A percentile compares a stretch with the other conserved stretches of the same genome.
These are phyloP conservation scores for Anadara kagoshimensis DNA, from an alignment of 1,140 invertebrate species.

Conservation along the genomic window DNA sequence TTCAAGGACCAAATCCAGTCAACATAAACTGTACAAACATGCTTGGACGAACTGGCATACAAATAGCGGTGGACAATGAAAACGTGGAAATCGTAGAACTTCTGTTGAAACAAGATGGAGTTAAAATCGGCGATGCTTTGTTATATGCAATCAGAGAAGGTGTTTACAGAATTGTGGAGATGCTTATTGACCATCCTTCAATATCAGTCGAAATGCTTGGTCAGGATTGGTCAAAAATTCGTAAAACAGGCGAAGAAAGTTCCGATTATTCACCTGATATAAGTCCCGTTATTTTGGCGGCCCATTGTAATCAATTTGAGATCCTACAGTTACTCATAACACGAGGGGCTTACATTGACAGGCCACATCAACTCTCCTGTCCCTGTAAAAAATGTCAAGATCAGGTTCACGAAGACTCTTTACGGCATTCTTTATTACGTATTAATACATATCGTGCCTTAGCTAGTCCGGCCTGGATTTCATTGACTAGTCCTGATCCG, in stretches of 20 bases:
- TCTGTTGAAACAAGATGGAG: slow-evolving; percentile 64
- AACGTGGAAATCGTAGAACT: slow-evolving; percentile 71
- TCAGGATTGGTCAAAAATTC: slow-evolving; percentile 62
- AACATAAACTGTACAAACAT: slow-evolving; percentile 79
- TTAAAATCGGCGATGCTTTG: slow-evolving; percentile 73
- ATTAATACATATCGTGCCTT: slow-evolving; percentile 72
- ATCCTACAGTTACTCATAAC: slow-evolving; percentile 72
- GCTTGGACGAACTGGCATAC: slow-evolving; percentile 77
- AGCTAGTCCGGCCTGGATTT: slow-evolving; percentile 78
- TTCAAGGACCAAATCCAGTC: slow-evolving; percentile 74
- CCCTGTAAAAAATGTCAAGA: slow-evolving; percentile 78
- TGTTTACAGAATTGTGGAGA: slow-evolving; percentile 78
- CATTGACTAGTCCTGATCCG: slow-evolving; percentile 80
- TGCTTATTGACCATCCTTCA: slow-evolving; percentile 78
- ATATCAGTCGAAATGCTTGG: slow-evolving; percentile 66
- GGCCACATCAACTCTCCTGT: slow-evolving; percentile 79
- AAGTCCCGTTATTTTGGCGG: slow-evolving; percentile 71
- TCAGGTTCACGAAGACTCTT: slow-evolving; percentile 69
- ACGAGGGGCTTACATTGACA: slow-evolving; percentile 68
- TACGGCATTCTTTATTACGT: slow-evolving; percentile 69
- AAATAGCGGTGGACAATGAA: slow-evolving; percentile 74
- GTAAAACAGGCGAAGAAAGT: slow-evolving; percentile 56
- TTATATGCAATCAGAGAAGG: slow-evolving; percentile 73
- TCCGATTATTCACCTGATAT: slow-evolving; percentile 70
- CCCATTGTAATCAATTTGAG: slow-evolving; percentile 73